These are phyloP conservation scores for Diaprepes abbreviatus DNA, from an alignment of 2,888 invertebrate species.

Conservation along the genomic window DNA sequence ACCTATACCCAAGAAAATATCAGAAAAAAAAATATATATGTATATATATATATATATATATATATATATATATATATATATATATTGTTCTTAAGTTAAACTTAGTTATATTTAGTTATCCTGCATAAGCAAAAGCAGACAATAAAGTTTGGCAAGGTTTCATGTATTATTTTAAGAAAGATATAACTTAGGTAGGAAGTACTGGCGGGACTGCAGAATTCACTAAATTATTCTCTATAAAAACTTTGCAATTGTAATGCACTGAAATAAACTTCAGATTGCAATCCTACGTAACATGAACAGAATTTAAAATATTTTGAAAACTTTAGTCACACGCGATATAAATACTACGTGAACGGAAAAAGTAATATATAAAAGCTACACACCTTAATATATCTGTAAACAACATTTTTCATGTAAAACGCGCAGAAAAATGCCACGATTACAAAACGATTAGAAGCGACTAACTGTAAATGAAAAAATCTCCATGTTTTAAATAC, in stretches of 20 bases:
- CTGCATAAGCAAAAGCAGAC: too few relatives aligned
- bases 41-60: too few relatives aligned
- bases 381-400: constrained; percentile 7
- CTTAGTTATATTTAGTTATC: too few relatives aligned
- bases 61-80: not conserved
- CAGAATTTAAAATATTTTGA: constrained; percentile 4
- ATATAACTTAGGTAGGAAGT: too few relatives aligned
- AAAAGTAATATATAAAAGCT: not conserved
- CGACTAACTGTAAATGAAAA: not conserved
- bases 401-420: constrained; percentile 3
- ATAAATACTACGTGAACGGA: constrained; percentile 1
- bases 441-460: constrained; percentile 16
- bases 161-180: too few relatives aligned
- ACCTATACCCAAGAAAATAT: too few relatives aligned
- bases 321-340: constrained; percentile 5
- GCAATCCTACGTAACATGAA: not conserved
- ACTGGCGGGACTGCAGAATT: too few relatives aligned
- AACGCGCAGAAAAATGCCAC: not conserved
- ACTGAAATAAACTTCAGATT: not conserved
- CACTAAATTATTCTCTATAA: too few relatives aligned
- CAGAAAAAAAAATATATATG: too few relatives aligned
- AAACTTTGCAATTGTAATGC: not conserved
- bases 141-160: too few relatives aligned
- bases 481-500: not conserved
- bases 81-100: too few relatives aligned